Base-by-base conservation (phyloP, 2,888 invertebrate species). In the Scaptomyza parva region DNA sequence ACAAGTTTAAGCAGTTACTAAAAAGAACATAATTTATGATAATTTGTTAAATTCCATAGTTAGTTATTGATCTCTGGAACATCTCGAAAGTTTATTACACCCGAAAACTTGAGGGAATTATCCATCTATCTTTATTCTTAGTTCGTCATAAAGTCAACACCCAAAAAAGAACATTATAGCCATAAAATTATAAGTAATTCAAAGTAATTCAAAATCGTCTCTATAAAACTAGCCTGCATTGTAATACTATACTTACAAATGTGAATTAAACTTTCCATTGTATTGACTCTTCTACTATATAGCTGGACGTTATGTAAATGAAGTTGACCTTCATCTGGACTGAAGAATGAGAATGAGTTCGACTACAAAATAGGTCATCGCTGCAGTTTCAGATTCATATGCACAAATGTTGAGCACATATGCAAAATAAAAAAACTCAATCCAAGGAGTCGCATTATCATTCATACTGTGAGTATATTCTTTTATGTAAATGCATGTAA, bases 241-340 rank as follows among this genome's bases (percentile, higher is more conserved):
- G 66, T 65, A 3, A 17, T 1, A n/a, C n/a, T n/a, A 2, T 2
- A 35, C 20, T 48, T 30, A 39, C 39, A 44, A 7, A 9, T 41
- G 9, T 44, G 45, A 37, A 30, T 35, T 17, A 35, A 17, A 44
- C 61, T 61, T 58, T 50, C 48, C 45, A 70, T 52, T 66, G 57
- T 57, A 51, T 59, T 52, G 43, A 48, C 41, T 12, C 35, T 45
- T 18, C 39, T 8, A 9, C 39, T 8, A 9, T 20, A 55, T 52
- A 63, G 63, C 53, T 63, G 63, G 44, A 50, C 59, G 48, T 57
- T 39, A 70, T 79, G 80, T 45, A 70, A 68, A 67, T 68, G 26
- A 20, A 67, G 62, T 61, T 82, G 80, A 80, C 80, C 80, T 80
- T 80, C 84, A 74, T 67, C 73, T 70, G 73, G 66, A 44, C 17